Base-by-base conservation (phyloP, 2,888 invertebrate species). In the Agelastica alni region DNA sequence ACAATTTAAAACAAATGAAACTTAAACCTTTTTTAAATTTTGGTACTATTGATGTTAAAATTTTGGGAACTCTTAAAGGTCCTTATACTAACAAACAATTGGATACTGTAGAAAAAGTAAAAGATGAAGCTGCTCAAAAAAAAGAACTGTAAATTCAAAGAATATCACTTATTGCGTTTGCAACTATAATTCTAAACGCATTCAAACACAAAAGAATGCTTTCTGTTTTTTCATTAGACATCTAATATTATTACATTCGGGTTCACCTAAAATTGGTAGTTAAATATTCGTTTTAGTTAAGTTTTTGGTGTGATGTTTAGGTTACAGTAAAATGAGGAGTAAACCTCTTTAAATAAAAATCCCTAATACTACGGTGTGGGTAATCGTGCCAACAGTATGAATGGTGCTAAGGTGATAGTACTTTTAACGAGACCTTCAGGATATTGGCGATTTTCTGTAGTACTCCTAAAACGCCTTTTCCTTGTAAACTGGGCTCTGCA, bases 281-380 rank as follows among this genome's bases (percentile, higher is more conserved):
- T 9, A 3, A 12, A 10, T 31, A 7, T 42, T 16, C 10, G 3
- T n/a, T n/a, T n/a, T n/a, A n/a, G n/a, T n/a, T n/a, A n/a, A n/a
- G n/a, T n/a, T n/a, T n/a, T n/a, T n/a, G n/a, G n/a, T n/a, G n/a
- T n/a, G n/a, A n/a, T n/a, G n/a, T n/a, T n/a, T n/a, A n/a, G n/a
- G n/a, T n/a, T n/a, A n/a, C n/a, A n/a, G n/a, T n/a, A n/a, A n/a
- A 34, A 13, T 5, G 41, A 53, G 46, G 52, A 53, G 46, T 44
- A 20, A 53, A 48, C 41, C 41, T 54, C 28, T n/a, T 5, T 42
- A 32, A 43, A 22, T 36, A 53, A 42, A 47, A 54, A 37, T 31
- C 48, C 34, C 48, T 32, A 54, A 48, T 48, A 34, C 48, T 30
- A 43, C 26, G 48, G 53, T 54, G 53, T 48, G 45, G 30, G 52